Percentiles rank a stretch among this genome's conserved stretches.
Conservation (phyloP, 2,888 invertebrate genomes). For the Tromatobia lineatoria region DNA sequence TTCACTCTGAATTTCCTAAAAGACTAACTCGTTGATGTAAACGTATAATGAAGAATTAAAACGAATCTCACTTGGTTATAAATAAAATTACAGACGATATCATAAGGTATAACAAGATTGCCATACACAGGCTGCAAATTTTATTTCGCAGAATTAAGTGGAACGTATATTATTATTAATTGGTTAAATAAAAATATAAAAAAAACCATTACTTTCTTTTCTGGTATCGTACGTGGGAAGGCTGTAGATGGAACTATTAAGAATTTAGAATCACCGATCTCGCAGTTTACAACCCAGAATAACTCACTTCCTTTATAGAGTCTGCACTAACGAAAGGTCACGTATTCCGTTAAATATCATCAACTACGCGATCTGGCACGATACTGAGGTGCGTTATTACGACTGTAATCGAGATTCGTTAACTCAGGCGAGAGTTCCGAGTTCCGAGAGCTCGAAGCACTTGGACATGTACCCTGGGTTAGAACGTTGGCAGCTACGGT, state of each 20-base stretch:
- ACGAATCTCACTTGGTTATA: background rate
- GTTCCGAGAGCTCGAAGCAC: constrained; percentile 28
- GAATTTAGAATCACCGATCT: constrained; percentile 5
- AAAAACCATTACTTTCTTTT: background rate
- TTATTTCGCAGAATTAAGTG: background rate
- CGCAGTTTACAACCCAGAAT: constrained; percentile 13
- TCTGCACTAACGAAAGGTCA: constrained; percentile 12
- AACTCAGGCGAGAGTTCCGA: constrained; percentile 32
- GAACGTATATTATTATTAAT: background rate
- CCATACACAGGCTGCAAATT: background rate
- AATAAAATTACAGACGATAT: background rate
- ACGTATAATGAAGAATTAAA: background rate
- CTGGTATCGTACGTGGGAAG: constrained; percentile 4
- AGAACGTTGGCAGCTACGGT: constrained; percentile 30
- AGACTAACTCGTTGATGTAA: background rate
- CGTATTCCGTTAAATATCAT: constrained; percentile 40
- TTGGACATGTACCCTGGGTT: constrained; percentile 34
- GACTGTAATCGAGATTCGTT: constrained; percentile 41
- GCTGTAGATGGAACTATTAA: constrained; percentile 5
- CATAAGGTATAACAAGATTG: background rate
- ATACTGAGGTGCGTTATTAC: constrained; percentile 38
- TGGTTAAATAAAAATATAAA: no score
- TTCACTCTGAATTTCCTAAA: no score
- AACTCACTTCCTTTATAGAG: constrained; percentile 5
- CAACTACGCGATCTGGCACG: constrained; percentile 37